These are phyloP conservation scores for Hydrocynus forskahlii DNA, from an alignment of 2,797 vertebrate species.

Conservation along the genomic window DNA sequence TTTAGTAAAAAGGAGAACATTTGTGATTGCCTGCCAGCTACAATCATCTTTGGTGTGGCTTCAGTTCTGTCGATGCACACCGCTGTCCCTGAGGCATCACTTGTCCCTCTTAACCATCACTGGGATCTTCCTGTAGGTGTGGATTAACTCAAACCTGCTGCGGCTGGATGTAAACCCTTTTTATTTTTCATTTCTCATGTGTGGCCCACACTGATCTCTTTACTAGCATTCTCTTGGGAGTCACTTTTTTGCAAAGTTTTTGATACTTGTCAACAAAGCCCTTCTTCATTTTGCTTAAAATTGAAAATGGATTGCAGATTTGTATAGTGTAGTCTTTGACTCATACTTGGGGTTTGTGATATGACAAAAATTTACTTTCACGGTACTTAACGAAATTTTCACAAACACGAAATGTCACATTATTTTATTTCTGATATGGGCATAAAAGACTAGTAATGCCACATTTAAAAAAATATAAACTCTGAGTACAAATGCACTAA, in stretches of 20 bases:
- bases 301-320: neutral
- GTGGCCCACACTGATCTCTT: neutral
- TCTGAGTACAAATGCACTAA: too few relatives aligned
- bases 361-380: too few relatives aligned
- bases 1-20: constrained; percentile 9
- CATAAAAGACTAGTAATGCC: too few relatives aligned
- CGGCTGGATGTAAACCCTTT: neutral
- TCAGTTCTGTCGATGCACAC: constrained; percentile 12
- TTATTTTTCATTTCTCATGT: constrained; percentile 4
- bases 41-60: constrained; percentile 23
- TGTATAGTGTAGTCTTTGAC: neutral
- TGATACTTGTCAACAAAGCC: neutral
- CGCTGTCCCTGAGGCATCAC: neutral
- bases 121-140: constrained; percentile 14
- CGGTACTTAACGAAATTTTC: too few relatives aligned
- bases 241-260: neutral
- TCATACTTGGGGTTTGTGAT: neutral
- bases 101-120: constrained; percentile 22
- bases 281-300: neutral
- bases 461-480: too few relatives aligned
- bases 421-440: too few relatives aligned
- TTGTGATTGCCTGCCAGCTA: constrained; percentile 1
- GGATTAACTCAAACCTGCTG: neutral
- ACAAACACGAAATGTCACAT: too few relatives aligned
- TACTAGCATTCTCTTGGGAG: neutral